Evolutionary conservation across 2,888 invertebrate genomes (phyloP).

Genomic region (Apotomis betuletana): DNA sequence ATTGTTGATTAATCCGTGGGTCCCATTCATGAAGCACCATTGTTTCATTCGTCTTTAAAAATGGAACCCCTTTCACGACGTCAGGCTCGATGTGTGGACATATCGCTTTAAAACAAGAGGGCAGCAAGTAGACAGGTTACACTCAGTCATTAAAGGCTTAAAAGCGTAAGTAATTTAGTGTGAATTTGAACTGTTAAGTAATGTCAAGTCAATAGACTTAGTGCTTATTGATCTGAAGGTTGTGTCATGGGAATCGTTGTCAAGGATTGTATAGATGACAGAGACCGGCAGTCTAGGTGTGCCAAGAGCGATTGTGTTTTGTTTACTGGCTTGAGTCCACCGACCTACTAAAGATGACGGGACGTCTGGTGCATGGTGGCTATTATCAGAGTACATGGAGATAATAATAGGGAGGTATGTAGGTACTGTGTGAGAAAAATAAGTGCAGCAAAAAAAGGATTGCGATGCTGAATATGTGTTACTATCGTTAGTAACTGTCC

Average conservation of each 20-base stretch:
- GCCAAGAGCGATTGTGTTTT: slow-evolving; percentile 28
- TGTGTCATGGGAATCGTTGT: slow-evolving; percentile 58
- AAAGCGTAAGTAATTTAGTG: background rate
- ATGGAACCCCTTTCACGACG: slow-evolving; percentile 65
- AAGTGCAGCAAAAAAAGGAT: no score
- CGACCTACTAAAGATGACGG: background rate
- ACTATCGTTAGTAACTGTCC: no score
- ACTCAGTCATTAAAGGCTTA: slow-evolving; percentile 1
- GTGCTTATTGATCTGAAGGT: slow-evolving; percentile 43
- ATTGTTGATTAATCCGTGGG: slow-evolving; percentile 73
- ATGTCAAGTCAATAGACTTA: background rate
- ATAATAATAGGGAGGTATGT: no score
- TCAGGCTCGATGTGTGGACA: slow-evolving; percentile 41
- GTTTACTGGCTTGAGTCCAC: slow-evolving; percentile 21
- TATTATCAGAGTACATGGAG: background rate
- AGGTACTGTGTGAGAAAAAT: no score
- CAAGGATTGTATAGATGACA: slow-evolving; percentile 58
- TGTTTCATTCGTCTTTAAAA: slow-evolving; percentile 69
- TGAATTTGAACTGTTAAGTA: background rate
- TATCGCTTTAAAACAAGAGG: background rate
- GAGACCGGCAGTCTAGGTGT: slow-evolving; percentile 37
- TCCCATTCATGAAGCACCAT: slow-evolving; percentile 71
- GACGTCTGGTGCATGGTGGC: background rate
- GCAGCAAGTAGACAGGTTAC: slow-evolving; percentile 1
- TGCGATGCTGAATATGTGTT: no score